Evolutionary conservation across 2,888 invertebrate species (phyloP), one percentile per base, ranked within the genome.

Genomic region (Parelbella ahira): DNA sequence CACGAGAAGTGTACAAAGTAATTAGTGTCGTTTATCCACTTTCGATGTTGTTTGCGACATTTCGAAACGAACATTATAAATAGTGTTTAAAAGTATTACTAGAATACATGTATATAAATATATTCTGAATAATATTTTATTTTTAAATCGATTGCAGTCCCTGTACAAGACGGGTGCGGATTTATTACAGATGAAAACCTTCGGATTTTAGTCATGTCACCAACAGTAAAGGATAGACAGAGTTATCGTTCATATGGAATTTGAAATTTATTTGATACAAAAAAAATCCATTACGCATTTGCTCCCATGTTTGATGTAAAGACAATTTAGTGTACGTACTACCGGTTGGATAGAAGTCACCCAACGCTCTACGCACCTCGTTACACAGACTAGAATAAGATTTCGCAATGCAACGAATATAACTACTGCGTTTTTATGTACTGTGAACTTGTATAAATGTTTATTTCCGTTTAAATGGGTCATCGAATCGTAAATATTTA

Each of bases 61-160:
- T 58, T 69, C 63, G 68, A 65, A 58, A 65, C 57, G 53, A 73
- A 70, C 66, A 65, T 68, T 84, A 83, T 86, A 83, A 81, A 83
- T 84, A 83, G 83, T 81, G 78, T 83, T 84, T 83, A 72, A 81
- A 83, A 84, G 84, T 86, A 84, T 86, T 86, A 84, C 78, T 86
- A 86, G 84, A 72, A 71, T 81, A 84, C 70, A 54, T 84, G 83
- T 82, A 82, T 56, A 82, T 86, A 86, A 71, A 74, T 74, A 75
- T 77, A 76, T 77, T 70, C 68, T 67, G 62, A 73, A 68, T 75
- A 56, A 51, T 58, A 70, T 68, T 66, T 71, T 71, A 60, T 72
- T 69, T 69, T 60, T 50, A 61, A 64, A 59, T 53, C 54, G 59
- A 63, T 62, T 58, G 56, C 50, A 46, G 45, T 49, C 51, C 48